Conservation (phyloP, 2,888 invertebrate genomes). For the Melieria crassipennis region DNA sequence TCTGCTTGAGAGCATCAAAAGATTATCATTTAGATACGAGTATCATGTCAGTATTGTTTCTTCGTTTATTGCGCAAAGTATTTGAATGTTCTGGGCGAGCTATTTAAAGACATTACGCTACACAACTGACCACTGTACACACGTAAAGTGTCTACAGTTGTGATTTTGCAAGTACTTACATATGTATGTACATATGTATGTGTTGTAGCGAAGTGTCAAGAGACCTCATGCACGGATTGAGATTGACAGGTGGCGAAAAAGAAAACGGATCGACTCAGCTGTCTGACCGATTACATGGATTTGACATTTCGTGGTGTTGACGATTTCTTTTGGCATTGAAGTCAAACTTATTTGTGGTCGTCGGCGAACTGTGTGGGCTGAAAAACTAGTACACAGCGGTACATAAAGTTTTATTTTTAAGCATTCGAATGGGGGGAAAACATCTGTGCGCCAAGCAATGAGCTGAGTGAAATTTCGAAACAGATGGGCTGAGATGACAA, state of each 20-base stretch:
- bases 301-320: background rate
- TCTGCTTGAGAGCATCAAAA: background rate
- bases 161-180: background rate
- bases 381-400: too few species aligned
- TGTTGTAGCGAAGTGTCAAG: background rate
- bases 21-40: background rate
- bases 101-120: background rate
- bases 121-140: background rate
- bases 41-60: background rate
- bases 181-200: background rate
- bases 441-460: conserved; percentile 8
- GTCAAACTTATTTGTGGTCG: background rate
- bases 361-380: too few species aligned
- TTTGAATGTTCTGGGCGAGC: background rate
- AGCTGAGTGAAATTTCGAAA: conserved; percentile 23
- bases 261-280: too few species aligned
- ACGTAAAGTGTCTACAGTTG: background rate
- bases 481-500: conserved; percentile 19
- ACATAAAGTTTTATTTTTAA: too few species aligned
- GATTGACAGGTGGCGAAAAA: background rate
- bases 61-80: background rate
- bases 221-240: background rate
- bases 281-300: background rate
- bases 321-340: conserved; percentile 19
- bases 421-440: background rate